Evolutionary conservation across 1,140 invertebrate genomes (phyloP), one percentile per base, ranked within the genome.

Genomic region (Nixonia krombeini): DNA sequence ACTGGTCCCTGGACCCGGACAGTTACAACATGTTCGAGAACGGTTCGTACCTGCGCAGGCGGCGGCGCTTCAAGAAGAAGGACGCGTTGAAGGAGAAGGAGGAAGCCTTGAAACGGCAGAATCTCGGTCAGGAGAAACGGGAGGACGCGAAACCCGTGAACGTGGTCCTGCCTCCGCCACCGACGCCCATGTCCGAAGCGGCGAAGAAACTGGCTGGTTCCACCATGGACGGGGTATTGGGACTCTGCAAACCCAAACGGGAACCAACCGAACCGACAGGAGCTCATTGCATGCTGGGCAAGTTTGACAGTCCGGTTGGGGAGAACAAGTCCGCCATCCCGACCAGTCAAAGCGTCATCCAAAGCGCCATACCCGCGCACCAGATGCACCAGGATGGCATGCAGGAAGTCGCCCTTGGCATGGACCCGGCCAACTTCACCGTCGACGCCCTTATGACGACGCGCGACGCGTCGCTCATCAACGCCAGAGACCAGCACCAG

Each of bases 1-100:
- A 97, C 81, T 99, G 97, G 97, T 97, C 96, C 0, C 84, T 99
- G 17, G 96, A 99, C 79, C 97, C 96, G 0, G 96, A 98, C 76
- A 96, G 92, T 0, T 95, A 97, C 75, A 98, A 98, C 80, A 99
- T 99, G 97, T 99, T 99, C 83, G 97, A 99, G 75, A 97, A 99
- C 75, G 97, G 97, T 0, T 96, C 94, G 6, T 98, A 97, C 78
- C 85, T 98, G 55, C 87, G 96, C n/a, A 88, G 96, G 6, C 86
- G 95, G 25, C 87, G 96, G 55, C 90, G 96, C 1, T 99, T 99
- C 85, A 99, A 99, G 87, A 98, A 98, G 86, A 98, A 97, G 79
- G 95, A 97, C 79, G 94, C 92, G 0, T 73, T 94, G 13, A 90
- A 92, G 64, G 94, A 96, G 73, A 96, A 96, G 72, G 94, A 96